Percentiles rank a stretch among this genome's conserved stretches.
phyloP scores from a whole-genome alignment of 2,113 vertebrate genomes.

The Ctenomys sociabilis region DNA sequence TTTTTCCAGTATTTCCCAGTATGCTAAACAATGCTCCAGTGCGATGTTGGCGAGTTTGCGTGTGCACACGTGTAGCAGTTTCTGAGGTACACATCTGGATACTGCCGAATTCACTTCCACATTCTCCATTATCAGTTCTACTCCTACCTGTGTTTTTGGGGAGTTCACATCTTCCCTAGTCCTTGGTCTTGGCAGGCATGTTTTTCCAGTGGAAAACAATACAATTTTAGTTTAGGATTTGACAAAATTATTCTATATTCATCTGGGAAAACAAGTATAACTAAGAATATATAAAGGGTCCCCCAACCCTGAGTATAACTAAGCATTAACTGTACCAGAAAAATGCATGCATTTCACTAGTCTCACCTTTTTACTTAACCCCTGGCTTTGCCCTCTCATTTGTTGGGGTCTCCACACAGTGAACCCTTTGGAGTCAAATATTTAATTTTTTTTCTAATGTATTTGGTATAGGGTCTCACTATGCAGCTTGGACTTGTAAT shows the following conservation, averaged over 20 bases:
- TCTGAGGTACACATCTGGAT: conserved; percentile 10
- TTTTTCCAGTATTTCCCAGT: neutral
- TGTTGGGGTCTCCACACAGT: neutral
- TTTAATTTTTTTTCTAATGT: neutral
- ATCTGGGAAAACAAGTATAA: conserved; percentile 10
- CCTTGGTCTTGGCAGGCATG: neutral
- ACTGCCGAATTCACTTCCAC: neutral
- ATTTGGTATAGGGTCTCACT: too few species aligned
- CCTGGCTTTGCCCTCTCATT: neutral
- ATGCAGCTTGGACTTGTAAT: too few species aligned
- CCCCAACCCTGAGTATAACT: neutral
- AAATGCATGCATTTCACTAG: neutral
- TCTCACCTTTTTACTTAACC: neutral
- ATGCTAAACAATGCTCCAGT: neutral
- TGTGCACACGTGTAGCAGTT: neutral
- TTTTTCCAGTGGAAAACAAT: conserved; percentile 6
- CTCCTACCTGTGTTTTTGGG: neutral
- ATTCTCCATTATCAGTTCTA: neutral
- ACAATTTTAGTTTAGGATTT: conserved; percentile 45
- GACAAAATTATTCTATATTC: conserved; percentile 8
- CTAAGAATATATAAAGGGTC: neutral
- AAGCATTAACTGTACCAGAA: conserved; percentile 17
- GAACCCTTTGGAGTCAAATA: neutral
- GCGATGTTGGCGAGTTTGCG: neutral
- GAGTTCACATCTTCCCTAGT: neutral